phyloP scores from a whole-genome alignment of 1,140 invertebrate species.

The Apis cerana region DNA sequence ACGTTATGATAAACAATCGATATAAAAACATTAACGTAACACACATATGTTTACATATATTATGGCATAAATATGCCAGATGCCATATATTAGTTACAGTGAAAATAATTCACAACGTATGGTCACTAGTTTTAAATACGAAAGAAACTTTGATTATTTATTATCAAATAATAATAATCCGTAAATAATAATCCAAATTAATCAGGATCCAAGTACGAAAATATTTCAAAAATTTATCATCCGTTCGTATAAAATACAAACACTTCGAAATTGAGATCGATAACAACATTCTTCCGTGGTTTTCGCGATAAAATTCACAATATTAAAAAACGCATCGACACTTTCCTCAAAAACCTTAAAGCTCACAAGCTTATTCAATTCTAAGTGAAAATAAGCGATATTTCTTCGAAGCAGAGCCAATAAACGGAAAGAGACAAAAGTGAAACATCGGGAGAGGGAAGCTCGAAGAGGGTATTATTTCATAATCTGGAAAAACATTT shows the following conservation, averaged over 20 bases:
- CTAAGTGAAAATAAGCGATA: background rate
- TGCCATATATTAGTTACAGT: background rate
- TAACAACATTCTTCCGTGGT: too few relatives aligned
- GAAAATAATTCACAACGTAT: background rate
- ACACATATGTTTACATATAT: too few relatives aligned
- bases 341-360: background rate
- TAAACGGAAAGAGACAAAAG: background rate
- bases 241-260: background rate
- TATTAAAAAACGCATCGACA: background rate
- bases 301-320: background rate
- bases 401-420: background rate
- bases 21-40: background rate
- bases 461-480: conserved; percentile 38
- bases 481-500: conserved; percentile 60
- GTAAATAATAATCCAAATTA: background rate
- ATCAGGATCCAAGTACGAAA: background rate
- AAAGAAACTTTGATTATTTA: too few relatives aligned
- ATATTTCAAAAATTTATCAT: background rate
- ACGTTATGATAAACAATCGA: background rate
- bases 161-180: too few relatives aligned
- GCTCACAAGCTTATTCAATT: background rate
- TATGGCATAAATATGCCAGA: background rate
- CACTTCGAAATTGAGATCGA: background rate
- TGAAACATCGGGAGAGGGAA: background rate
- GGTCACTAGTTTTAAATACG: too few relatives aligned